phyloP scores from a whole-genome alignment of 2,888 invertebrate species.

The Lomographa bimaculata region DNA sequence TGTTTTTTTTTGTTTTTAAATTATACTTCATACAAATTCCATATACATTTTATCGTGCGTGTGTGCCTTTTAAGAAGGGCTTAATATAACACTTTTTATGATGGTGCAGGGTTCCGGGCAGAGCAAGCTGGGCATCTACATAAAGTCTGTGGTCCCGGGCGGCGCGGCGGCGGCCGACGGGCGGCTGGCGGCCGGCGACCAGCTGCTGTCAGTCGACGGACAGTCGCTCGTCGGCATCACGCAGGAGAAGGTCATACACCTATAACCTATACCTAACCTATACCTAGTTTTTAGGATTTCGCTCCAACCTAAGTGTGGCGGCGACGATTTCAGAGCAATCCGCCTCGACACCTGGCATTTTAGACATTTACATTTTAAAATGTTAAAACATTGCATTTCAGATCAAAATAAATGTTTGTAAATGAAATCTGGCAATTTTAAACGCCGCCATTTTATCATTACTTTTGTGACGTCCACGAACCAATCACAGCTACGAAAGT shows the following conservation, averaged over 20 bases:
- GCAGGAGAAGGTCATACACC: slow-evolving; percentile 85
- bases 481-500: too few species aligned
- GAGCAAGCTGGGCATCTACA: slow-evolving; percentile 96
- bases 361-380: slow-evolving; percentile 31
- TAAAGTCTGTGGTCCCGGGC: slow-evolving; percentile 98
- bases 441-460: too few species aligned
- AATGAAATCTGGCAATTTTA: too few species aligned
- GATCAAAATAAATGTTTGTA: too few species aligned
- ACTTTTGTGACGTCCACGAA: too few species aligned
- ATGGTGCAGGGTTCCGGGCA: slow-evolving; percentile 80
- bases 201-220: slow-evolving; percentile 97
- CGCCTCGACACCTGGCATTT: slow-evolving; percentile 40
- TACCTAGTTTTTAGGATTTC: not conserved
- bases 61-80: too few species aligned
- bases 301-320: slow-evolving; percentile 2
- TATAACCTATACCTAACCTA: not conserved
- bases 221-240: slow-evolving; percentile 95
- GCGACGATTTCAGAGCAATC: slow-evolving; percentile 31
- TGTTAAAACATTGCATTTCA: too few species aligned
- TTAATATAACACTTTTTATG: too few species aligned
- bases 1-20: too few species aligned
- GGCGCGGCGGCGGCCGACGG: slow-evolving; percentile 97
- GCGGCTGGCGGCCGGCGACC: slow-evolving; percentile 97
- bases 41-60: too few species aligned
- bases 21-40: too few species aligned